Evolutionary conservation across 2,797 vertebrate species (phyloP).

Genomic region (Mallotus villosus): DNA sequence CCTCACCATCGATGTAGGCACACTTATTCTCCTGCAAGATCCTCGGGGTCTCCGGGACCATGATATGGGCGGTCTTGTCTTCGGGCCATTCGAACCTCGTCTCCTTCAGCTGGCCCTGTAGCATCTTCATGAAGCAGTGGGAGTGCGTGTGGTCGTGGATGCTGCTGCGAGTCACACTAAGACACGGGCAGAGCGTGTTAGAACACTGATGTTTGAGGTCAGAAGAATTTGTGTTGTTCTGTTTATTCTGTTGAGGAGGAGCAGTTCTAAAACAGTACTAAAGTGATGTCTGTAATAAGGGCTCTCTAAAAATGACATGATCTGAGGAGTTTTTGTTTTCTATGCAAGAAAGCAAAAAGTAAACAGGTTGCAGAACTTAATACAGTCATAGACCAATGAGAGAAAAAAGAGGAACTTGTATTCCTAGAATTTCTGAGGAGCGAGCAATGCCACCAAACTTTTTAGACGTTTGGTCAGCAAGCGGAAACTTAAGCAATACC

Average conservation of each 20-base stretch:
- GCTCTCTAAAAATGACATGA: too few species aligned
- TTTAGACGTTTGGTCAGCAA: too few species aligned
- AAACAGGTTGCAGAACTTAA: too few species aligned
- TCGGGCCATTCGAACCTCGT: slow-evolving; percentile 92
- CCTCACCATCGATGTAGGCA: slow-evolving; percentile 94
- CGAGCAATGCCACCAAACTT: too few species aligned
- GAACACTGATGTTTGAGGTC: neutral
- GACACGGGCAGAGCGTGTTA: slow-evolving; percentile 28
- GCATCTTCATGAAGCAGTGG: slow-evolving; percentile 97
- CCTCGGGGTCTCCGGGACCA: slow-evolving; percentile 87
- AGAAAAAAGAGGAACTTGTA: too few species aligned
- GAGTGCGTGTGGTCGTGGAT: slow-evolving; percentile 97
- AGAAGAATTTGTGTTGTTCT: neutral
- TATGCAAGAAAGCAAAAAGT: too few species aligned
- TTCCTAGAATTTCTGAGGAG: too few species aligned
- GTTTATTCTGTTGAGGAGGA: neutral
- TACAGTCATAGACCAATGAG: too few species aligned
- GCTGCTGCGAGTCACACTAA: slow-evolving; percentile 77
- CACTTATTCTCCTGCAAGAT: slow-evolving; percentile 87
- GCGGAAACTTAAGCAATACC: too few species aligned
- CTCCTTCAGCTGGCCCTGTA: slow-evolving; percentile 95
- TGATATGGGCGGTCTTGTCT: slow-evolving; percentile 70
- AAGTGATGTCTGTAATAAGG: too few species aligned
- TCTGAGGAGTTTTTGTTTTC: too few species aligned
- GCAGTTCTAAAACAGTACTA: too few species aligned